Conservation (phyloP, 2,888 invertebrate genomes). For the Drosophila limbata region DNA sequence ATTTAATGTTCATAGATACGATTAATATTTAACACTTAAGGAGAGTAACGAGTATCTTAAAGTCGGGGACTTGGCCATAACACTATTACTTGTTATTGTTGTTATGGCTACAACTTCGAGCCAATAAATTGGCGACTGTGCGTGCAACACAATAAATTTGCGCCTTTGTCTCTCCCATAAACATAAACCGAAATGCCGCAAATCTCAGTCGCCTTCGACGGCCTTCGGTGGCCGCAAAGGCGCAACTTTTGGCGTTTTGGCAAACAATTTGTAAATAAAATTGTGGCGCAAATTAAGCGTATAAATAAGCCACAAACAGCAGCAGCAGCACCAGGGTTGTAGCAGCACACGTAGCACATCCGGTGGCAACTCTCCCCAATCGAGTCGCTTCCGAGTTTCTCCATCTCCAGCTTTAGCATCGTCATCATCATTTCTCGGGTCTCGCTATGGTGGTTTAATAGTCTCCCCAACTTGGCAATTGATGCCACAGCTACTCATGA, state of each 20-base stretch:
- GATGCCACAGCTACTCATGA: constrained; percentile 47
- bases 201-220: constrained; percentile 61
- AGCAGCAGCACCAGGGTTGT: constrained; percentile 30
- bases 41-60: not conserved
- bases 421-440: constrained; percentile 7
- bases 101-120: constrained; percentile 26
- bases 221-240: constrained; percentile 36
- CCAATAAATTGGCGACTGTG: constrained; percentile 66
- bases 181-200: constrained; percentile 76
- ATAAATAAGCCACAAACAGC: constrained; percentile 82
- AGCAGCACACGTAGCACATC: constrained; percentile 42
- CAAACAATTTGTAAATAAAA: constrained; percentile 84
- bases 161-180: constrained; percentile 74
- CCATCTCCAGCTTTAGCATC: constrained; percentile 4
- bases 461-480: constrained; percentile 61
- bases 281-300: constrained; percentile 84
- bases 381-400: constrained; percentile 31
- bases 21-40: no score
- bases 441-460: constrained; percentile 52
- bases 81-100: constrained; percentile 3
- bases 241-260: constrained; percentile 68
- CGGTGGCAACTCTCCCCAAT: constrained; percentile 43
- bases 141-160: constrained; percentile 70
- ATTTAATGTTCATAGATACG: no score
- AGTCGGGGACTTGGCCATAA: not conserved